These are phyloP conservation scores for Brachionus paranguensis DNA, from an alignment of 1,140 invertebrate species.

Conservation along the genomic window DNA sequence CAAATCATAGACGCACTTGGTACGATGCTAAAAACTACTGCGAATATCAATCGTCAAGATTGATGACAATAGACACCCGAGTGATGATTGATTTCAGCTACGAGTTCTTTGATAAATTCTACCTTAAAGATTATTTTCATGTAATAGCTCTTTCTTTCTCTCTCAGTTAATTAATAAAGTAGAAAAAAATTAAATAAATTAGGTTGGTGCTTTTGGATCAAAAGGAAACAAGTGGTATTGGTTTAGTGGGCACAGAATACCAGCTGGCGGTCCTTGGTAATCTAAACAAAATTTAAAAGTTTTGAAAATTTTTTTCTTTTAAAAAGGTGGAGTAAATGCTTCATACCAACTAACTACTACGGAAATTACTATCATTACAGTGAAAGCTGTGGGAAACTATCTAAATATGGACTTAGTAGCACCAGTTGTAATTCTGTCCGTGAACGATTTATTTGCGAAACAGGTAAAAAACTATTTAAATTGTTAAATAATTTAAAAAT, in stretches of 20 bases:
- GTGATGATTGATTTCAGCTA: neutral
- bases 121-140: neutral
- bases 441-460: neutral
- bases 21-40: conserved; percentile 17
- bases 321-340: neutral
- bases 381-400: neutral
- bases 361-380: neutral
- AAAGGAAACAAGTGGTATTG: neutral
- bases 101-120: neutral
- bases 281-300: neutral
- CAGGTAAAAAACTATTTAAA: neutral
- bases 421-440: conserved; percentile 6
- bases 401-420: neutral
- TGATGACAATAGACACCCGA: neutral
- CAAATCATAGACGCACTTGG: neutral
- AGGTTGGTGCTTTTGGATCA: neutral
- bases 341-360: neutral
- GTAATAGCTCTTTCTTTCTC: neutral
- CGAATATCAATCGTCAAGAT: neutral
- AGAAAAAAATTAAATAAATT: neutral
- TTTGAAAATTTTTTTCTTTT: neutral
- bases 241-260: neutral
- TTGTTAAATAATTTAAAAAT: neutral
- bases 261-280: neutral
- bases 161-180: neutral